Conservation (phyloP, 2,113 vertebrate genomes). For the Oenanthe oenanthe region DNA sequence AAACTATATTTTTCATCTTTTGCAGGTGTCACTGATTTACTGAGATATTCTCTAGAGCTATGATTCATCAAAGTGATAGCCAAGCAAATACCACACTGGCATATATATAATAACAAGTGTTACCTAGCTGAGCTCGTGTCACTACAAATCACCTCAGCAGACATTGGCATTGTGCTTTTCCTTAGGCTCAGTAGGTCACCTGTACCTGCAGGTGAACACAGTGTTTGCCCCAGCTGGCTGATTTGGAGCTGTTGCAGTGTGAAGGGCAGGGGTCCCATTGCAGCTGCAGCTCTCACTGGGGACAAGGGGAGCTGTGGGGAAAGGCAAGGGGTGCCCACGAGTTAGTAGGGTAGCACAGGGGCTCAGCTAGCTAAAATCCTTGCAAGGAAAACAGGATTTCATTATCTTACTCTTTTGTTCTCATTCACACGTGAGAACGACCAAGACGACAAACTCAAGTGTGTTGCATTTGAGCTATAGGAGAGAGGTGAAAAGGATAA, state of each 20-base stretch:
- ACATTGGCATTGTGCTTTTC: neutral
- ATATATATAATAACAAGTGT: neutral
- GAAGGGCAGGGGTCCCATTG: neutral
- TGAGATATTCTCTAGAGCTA: neutral
- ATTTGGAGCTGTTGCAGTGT: neutral
- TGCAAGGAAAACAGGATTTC: neutral
- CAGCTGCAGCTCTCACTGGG: neutral
- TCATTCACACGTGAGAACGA: neutral
- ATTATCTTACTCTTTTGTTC: neutral
- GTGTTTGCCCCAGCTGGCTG: neutral
- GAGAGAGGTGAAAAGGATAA: too few species aligned
- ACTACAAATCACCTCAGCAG: neutral
- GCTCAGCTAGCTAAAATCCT: neutral
- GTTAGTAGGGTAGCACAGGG: neutral
- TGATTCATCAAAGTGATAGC: neutral
- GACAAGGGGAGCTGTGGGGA: neutral
- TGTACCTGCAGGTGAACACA: neutral
- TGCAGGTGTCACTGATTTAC: neutral
- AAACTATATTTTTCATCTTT: neutral
- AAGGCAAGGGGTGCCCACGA: neutral
- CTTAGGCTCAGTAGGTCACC: neutral
- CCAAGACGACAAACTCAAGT: fast-evolving
- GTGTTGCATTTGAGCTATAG: too few species aligned
- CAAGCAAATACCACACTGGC: neutral
- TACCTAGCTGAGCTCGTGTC: neutral